These are phyloP conservation scores for Sandelia bainsii DNA, from an alignment of 2,797 vertebrate species.

Conservation along the genomic window DNA sequence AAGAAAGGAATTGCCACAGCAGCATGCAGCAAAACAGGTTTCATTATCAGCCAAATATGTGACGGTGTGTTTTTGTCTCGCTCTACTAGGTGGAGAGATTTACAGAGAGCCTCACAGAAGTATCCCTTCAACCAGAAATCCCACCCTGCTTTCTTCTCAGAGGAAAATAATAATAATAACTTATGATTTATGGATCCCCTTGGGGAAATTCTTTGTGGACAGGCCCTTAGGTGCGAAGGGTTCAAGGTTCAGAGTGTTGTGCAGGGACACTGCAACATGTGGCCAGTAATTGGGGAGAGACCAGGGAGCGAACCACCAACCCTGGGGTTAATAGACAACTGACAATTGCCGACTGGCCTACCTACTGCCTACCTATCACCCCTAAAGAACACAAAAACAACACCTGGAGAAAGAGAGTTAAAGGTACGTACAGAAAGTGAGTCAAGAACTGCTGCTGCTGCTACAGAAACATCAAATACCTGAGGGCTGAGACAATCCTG, in stretches of 20 bases:
- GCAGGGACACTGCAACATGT: no score
- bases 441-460: slow-evolving; percentile 8
- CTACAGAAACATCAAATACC: slow-evolving; percentile 43
- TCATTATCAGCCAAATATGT: slow-evolving; percentile 6
- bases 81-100: slow-evolving; percentile 21
- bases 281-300: no score
- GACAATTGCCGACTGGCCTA: no score
- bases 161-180: no score
- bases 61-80: slow-evolving; percentile 20
- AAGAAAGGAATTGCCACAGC: slow-evolving; percentile 1
- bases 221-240: no score
- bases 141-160: slow-evolving; percentile 48
- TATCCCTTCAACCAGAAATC: slow-evolving; percentile 39
- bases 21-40: slow-evolving; percentile 11
- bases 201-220: no score
- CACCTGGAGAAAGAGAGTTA: slow-evolving; percentile 18
- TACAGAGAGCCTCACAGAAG: slow-evolving; percentile 28
- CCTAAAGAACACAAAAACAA: background rate
- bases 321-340: no score
- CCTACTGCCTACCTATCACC: no score
- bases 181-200: no score
- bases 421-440: slow-evolving; percentile 14
- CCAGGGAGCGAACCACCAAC: no score
- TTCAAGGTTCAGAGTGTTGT: no score
- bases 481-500: slow-evolving; percentile 35